phyloP scores from a whole-genome alignment of 2,888 invertebrate species.

The Apamea monoglypha region DNA sequence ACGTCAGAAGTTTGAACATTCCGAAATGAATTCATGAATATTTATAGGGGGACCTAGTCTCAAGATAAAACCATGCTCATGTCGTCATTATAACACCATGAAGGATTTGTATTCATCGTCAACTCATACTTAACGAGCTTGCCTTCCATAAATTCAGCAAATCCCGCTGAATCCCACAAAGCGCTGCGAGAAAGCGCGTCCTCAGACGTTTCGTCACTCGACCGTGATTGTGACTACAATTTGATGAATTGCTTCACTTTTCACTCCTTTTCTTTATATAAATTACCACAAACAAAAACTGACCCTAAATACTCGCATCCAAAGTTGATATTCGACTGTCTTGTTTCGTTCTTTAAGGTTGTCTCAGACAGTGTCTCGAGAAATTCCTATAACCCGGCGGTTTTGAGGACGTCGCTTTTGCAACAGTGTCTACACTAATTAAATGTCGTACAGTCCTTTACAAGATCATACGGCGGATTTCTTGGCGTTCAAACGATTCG shows the following conservation, averaged over 20 bases:
- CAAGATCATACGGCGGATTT: slow-evolving; percentile 58
- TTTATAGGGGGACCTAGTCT: slow-evolving; percentile 42
- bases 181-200: slow-evolving; percentile 70
- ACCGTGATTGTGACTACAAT: slow-evolving; percentile 84
- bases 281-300: slow-evolving; percentile 34
- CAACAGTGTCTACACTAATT: slow-evolving; percentile 75
- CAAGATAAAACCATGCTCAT: slow-evolving; percentile 47
- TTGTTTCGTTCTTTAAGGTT: slow-evolving; percentile 33
- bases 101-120: slow-evolving; percentile 73
- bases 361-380: slow-evolving; percentile 45
- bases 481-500: slow-evolving; percentile 58
- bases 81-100: slow-evolving; percentile 60
- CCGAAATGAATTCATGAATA: slow-evolving; percentile 38
- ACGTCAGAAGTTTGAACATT: slow-evolving; percentile 42
- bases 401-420: slow-evolving; percentile 70
- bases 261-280: slow-evolving; percentile 69
- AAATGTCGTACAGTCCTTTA: slow-evolving; percentile 67
- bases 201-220: slow-evolving; percentile 78
- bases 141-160: slow-evolving; percentile 79
- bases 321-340: slow-evolving; percentile 14
- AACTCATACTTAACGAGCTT: slow-evolving; percentile 75
- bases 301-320: slow-evolving; percentile 29
- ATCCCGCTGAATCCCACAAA: slow-evolving; percentile 76
- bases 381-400: slow-evolving; percentile 66
- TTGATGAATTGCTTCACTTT: slow-evolving; percentile 84